Base-by-base conservation (phyloP, 23 tunicate genomes). In the Diplosoma virens region DNA sequence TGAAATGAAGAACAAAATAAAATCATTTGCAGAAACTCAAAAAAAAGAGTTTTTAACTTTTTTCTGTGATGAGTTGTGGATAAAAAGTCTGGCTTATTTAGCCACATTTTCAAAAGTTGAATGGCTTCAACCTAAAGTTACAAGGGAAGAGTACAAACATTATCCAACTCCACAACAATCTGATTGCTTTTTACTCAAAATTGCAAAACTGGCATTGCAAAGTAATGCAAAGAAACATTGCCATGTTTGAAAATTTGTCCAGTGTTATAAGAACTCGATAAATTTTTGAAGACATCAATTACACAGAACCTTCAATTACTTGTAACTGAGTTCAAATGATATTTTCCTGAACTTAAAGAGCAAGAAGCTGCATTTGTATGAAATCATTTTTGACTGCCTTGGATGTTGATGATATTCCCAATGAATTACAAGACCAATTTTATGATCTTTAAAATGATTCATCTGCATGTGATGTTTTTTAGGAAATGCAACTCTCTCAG, bases 41-140 rank as follows among this genome's bases (percentile, higher is more conserved):
- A 32, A 69, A 70, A 69, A 55, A 20, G 67, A 48, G 14, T n/a
- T n/a, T n/a, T 69, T 69, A 25, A 34, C 59, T 14, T 80, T 69
- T 47, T 80, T 80, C 1, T 1, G 29, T 58, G 79, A 80, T 54
- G 67, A 47, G 2, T 0, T 0, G 32, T n/a, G n/a, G n/a, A n/a
- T n/a, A n/a, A 69, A 80, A 25, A 1, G 79, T 1, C 79, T 80
- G 7, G 37, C 36, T 25, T 63, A 26, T 63, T 63, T 63, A 63
- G 85, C 85, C 0, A 71, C 64, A 69, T 80, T n/a, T 69, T 70
- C 37, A 79, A 80, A 54, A 69, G n/a, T n/a, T n/a, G n/a, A n/a
- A n/a, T n/a, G n/a, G n/a, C n/a, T n/a, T n/a, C n/a, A n/a, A n/a
- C n/a, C n/a, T n/a, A n/a, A 34, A 35, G 22, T 17, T 37, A 70